Evolutionary conservation across 2,888 invertebrate species (phyloP), one percentile per base, ranked within the genome.

Genomic region (Imbricaverruca yamaguchii): DNA sequence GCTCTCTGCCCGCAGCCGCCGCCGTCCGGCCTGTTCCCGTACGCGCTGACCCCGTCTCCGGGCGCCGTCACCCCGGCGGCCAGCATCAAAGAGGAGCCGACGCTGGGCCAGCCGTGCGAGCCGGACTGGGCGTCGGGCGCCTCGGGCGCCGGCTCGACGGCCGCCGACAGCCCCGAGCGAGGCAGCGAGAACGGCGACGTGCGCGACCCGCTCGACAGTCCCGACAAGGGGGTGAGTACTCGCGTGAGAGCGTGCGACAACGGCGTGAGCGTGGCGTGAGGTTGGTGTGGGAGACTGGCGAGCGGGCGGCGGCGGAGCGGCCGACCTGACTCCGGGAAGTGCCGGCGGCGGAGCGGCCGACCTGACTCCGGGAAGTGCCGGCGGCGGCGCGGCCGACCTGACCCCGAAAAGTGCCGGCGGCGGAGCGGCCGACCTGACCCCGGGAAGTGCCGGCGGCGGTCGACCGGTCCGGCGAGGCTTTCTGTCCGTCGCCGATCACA

Each of bases 41-140:
- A 74, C 55, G 74, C 74, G 21, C 53, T 74, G 74, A 74, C 74
- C 13, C 74, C 74, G 7, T 74, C 74, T 18, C 74, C 74, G 53
- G 74, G 74, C 9, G 74, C 74, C 8, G 74, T 74, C 10, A 74
- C 74, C 13, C 74, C 74, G 18, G 18, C 74, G 8, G 39, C 69
- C 69, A 74, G 74, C 74, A 23, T 74, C 55, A 74, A 74, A 15
- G 74, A 74, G 74, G 74, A 74, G 74, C 74, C 74, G 53, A 74
- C 23, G 11, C 53, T 21, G 53, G 74, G 53, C 9, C 53, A 15
- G 53, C 55, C 74, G 53, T 2, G 12, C 59, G 74, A 74, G 21
- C 74, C 74, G 18, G 74, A 74, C 55, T 74, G 74, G 74, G 74
- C 74, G 21, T 55, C 53, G 9, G 74, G 74, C 18, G 55, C 74